Percentiles rank a stretch among this genome's conserved stretches.
These are phyloP conservation scores for Sussaba pulchella DNA, from an alignment of 2,888 invertebrate species.

Conservation along the genomic window DNA sequence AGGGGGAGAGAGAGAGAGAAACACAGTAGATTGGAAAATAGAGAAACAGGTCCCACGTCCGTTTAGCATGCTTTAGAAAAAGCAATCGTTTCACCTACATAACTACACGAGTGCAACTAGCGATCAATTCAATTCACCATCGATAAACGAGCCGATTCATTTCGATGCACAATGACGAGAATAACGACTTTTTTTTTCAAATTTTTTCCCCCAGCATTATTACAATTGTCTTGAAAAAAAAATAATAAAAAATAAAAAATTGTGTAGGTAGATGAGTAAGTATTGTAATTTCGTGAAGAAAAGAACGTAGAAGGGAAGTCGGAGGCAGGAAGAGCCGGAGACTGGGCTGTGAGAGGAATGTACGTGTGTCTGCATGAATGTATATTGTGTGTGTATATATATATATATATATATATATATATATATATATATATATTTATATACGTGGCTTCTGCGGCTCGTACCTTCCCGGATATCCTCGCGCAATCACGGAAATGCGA, in stretches of 20 bases:
- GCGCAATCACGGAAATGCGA: constrained; percentile 64
- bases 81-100: neutral
- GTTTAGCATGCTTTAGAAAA: constrained; percentile 48
- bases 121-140: neutral
- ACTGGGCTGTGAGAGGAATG: constrained; percentile 34
- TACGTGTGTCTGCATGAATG: neutral
- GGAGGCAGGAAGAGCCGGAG: constrained; percentile 49
- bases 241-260: neutral
- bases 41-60: constrained; percentile 55
- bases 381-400: neutral
- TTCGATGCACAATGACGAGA: too few species aligned
- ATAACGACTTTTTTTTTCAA: too few species aligned
- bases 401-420: constrained; percentile 3
- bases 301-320: constrained; percentile 41
- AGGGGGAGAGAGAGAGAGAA: constrained; percentile 2
- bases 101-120: neutral
- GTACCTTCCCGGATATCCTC: constrained; percentile 64
- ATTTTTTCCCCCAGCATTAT: too few species aligned
- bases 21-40: constrained; percentile 53
- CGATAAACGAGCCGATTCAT: too few species aligned
- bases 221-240: too few species aligned
- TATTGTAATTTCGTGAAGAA: constrained; percentile 32
- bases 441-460: constrained; percentile 40
- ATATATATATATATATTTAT: constrained; percentile 7
- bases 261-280: constrained; percentile 21